Evolutionary conservation across 2,888 invertebrate species (phyloP).

Genomic region (Tillus elongatus): DNA sequence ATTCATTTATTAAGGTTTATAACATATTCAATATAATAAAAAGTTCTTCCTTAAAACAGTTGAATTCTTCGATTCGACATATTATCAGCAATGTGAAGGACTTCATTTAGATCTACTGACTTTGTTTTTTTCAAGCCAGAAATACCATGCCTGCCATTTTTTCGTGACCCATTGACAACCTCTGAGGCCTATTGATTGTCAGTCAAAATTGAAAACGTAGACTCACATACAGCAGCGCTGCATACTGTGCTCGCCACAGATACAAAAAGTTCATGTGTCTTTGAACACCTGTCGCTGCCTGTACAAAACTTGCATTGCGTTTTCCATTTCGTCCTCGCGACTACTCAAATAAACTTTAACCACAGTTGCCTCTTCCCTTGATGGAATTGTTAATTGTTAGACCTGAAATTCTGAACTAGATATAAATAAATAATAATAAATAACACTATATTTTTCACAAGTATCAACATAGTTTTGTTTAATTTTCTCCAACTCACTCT

Average conservation of each 20-base stretch:
- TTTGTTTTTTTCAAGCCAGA: too few relatives aligned
- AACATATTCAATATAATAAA: too few relatives aligned
- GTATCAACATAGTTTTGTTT: slow-evolving; percentile 1
- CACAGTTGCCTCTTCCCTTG: slow-evolving; percentile 12
- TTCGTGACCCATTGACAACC: too few relatives aligned
- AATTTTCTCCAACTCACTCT: slow-evolving; percentile 9
- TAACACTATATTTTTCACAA: slow-evolving; percentile 6
- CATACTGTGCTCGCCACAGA: slow-evolving; percentile 15
- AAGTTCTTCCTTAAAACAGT: slow-evolving; percentile 10
- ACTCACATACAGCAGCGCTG: slow-evolving; percentile 15
- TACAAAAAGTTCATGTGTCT: slow-evolving; percentile 14
- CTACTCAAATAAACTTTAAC: slow-evolving; percentile 11
- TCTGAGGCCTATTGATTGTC: slow-evolving; percentile 23
- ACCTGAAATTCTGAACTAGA: slow-evolving; percentile 8
- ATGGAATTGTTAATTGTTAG: slow-evolving; percentile 11
- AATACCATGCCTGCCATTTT: slow-evolving; percentile 22
- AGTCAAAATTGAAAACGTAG: slow-evolving; percentile 19
- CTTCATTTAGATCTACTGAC: too few relatives aligned
- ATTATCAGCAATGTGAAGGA: slow-evolving; percentile 9
- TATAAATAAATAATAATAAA: background rate
- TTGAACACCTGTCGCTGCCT: slow-evolving; percentile 13
- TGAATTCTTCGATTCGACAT: slow-evolving; percentile 11
- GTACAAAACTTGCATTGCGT: slow-evolving; percentile 11
- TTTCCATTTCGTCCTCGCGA: slow-evolving; percentile 10
- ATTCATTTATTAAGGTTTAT: too few relatives aligned